These are phyloP conservation scores for Theonella swinhoei DNA, from an alignment of 37 sponge, comb jelly and placozoan species.

Conservation along the genomic window DNA sequence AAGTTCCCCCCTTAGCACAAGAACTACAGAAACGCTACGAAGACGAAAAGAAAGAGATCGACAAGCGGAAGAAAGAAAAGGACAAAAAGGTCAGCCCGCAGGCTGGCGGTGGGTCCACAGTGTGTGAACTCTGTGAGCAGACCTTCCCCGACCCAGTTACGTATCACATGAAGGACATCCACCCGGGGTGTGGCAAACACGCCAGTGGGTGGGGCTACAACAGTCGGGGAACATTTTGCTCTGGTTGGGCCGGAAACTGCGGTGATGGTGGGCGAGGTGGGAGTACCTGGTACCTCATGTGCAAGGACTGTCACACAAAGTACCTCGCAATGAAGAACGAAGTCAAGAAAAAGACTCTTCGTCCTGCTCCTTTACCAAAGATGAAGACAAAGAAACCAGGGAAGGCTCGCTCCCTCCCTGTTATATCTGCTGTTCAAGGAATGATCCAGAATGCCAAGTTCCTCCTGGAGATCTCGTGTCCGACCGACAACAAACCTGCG, in stretches of 20 bases:
- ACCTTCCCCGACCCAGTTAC: slow-evolving; percentile 90
- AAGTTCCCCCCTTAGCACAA: slow-evolving; percentile 48
- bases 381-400: slow-evolving; percentile 71
- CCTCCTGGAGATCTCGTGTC: slow-evolving; percentile 72
- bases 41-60: slow-evolving; percentile 70
- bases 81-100: slow-evolving; percentile 48
- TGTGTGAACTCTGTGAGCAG: slow-evolving; percentile 95
- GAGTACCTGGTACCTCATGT: slow-evolving; percentile 98
- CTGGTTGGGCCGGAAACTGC: slow-evolving; percentile 98
- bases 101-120: slow-evolving; percentile 58
- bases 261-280: slow-evolving; percentile 96
- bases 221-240: slow-evolving; percentile 89
- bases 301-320: slow-evolving; percentile 87
- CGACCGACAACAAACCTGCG: slow-evolving; percentile 14
- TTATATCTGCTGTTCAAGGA: slow-evolving; percentile 55
- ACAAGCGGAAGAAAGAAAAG: slow-evolving; percentile 62
- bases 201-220: slow-evolving; percentile 99
- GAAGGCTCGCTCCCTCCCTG: slow-evolving; percentile 63
- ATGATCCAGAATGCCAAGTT: slow-evolving; percentile 86
- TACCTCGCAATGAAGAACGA: slow-evolving; percentile 81
- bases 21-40: slow-evolving; percentile 69
- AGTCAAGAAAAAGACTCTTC: slow-evolving; percentile 57
- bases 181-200: slow-evolving; percentile 90
- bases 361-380: slow-evolving; percentile 20
- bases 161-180: slow-evolving; percentile 94